Base-by-base conservation (phyloP, 2,888 invertebrate genomes). In the Hypercompe scribonia region DNA sequence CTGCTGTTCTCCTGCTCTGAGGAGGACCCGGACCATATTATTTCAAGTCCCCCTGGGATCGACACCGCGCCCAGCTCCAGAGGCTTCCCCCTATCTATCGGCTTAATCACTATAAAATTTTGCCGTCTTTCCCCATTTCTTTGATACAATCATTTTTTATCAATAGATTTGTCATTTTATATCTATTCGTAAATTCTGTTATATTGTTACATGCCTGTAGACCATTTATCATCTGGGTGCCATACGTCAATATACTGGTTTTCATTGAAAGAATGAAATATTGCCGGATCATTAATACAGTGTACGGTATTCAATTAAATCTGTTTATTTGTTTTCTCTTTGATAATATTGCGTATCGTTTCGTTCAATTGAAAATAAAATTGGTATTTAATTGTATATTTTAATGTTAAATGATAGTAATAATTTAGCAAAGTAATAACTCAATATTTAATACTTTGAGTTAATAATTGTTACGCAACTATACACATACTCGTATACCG, bases 241-340 rank as follows among this genome's bases (percentile, higher is more conserved):
- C 28, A 13, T 58, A 58, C 50, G 58, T 58, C 58, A 61, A 61
- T 15, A 31, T 61, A 31, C 31, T 61, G 58, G 31, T 61, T 31
- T 61, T 61, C 28, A 31, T 61, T 61, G 58, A 61, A 61, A 61
- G 15, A 18, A 31, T 61, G 58, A 58, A 58, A 58, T 58, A 58
- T 58, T 58, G 58, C 3, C 13, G 10, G 4, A 58, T 13, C 28
- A 28, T 58, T 58, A 58, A 58, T 15, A 58, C 31, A 7, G 58
- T 7, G 7, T 5, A 0, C 18, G 31, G 15, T 61, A 15, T 61
- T 58, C 15, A 15, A 61, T 61, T 31, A 31, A 61, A 61, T 28
- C 5, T 0, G 5, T 61, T 31, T 15, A 61, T 61, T n/a, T 3
- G 10, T 3, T 28, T 13, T 7, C 15, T 54, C 15, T 15, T 58